Base-by-base conservation (phyloP, 2,113 vertebrate genomes). In the Cariama cristata region DNA sequence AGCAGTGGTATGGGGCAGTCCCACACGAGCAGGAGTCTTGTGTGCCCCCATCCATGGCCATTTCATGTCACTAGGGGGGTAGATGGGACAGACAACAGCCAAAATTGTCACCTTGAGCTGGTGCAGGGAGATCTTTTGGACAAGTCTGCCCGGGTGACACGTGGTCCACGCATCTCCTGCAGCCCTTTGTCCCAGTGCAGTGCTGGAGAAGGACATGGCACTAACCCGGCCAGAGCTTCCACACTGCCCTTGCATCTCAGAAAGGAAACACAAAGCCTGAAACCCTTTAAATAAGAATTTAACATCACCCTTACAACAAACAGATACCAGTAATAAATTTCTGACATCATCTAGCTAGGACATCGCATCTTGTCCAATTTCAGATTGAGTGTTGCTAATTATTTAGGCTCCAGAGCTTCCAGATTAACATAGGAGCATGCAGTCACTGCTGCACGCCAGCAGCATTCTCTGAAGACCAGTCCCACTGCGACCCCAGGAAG, bases 161-260 rank as follows among this genome's bases (percentile, higher is more conserved):
- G 26, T 0, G 0, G 32, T 27, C 52, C 38, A 22, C 6, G 11
- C 2, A 3, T 24, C 23, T 71, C 12, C n/a, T 47, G 47, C 4
- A 86, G 42, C 16, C 19, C 28, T 82, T 50, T 45, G 32, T 38
- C 32, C 17, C 4, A 2, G n/a, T 6, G 11, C 24, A 80, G 42
- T 1, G 5, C 19, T 33, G 50, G 30, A 88, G 21, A 38, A 59
- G 32, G 77, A 64, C 23, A 64, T 0, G 1, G 23, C 24, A 79
- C 17, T 10, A 47, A 63, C 13, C 8, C 2, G 4, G 38, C 9
- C 56, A 60, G 53, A 83, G n/a, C 22, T 76, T 75, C 21, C 58
- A 58, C 50, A 33, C 4, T 35, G 53, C 44, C 5, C 24, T 79
- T 17, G 13, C 8, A 32, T 75, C 67, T 72, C 47, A n/a, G 45